Conservation (phyloP, 2,888 invertebrate species). For the Cheilosia variabilis region DNA sequence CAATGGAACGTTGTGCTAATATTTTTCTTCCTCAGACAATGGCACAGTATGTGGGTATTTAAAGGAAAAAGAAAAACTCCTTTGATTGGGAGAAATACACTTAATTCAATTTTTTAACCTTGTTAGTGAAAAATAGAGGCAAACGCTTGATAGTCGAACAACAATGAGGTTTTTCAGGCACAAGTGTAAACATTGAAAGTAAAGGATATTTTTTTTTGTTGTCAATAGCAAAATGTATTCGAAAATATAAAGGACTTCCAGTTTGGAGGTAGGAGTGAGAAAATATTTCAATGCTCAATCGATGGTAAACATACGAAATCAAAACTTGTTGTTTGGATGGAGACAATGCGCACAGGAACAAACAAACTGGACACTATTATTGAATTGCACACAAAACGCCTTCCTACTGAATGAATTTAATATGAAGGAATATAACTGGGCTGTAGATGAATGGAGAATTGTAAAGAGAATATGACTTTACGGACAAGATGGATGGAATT, state of each 20-base stretch:
- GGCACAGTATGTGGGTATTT: constrained; percentile 65
- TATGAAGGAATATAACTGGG: constrained; percentile 13
- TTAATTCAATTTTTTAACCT: constrained; percentile 74
- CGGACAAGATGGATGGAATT: background rate
- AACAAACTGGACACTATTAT: constrained; percentile 64
- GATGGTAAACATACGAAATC: constrained; percentile 36
- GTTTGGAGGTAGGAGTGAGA: constrained; percentile 68
- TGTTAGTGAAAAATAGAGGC: constrained; percentile 59
- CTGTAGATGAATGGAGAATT: constrained; percentile 31
- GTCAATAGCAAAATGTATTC: constrained; percentile 19
- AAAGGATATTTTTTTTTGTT: constrained; percentile 55
- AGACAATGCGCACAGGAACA: constrained; percentile 50
- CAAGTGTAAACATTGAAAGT: constrained; percentile 72
- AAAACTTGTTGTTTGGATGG: constrained; percentile 34
- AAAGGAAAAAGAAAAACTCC: constrained; percentile 2
- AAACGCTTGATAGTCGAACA: constrained; percentile 32
- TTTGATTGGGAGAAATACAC: constrained; percentile 42
- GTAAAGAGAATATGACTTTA: background rate
- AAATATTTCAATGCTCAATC: constrained; percentile 43
- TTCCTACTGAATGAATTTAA: constrained; percentile 59
- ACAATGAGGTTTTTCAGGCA: constrained; percentile 57
- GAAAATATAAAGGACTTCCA: constrained; percentile 25
- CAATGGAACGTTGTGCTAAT: constrained; percentile 69
- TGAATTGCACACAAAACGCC: constrained; percentile 57
- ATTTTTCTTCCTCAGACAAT: constrained; percentile 68